Evolutionary conservation across 2,113 vertebrate species (phyloP).

Genomic region (Axis porcinus): DNA sequence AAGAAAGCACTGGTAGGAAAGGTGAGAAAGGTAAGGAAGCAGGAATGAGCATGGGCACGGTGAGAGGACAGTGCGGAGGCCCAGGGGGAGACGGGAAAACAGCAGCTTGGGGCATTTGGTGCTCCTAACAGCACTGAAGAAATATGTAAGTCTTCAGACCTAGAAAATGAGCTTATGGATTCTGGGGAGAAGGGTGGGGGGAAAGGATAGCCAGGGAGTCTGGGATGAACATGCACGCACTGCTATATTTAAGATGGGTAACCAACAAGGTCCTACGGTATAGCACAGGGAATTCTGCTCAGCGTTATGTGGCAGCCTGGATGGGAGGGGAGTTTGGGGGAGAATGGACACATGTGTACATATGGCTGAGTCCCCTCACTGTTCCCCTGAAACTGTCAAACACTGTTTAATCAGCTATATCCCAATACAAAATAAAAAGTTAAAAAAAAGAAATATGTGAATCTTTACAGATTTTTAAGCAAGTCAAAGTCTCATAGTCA

Average conservation of each 20-base stretch:
- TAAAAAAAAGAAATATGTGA: not conserved
- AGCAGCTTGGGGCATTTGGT: not conserved
- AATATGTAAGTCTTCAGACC: not conserved
- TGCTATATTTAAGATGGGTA: not conserved
- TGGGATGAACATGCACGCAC: not conserved
- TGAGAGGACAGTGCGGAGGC: not conserved
- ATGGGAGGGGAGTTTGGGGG: not conserved
- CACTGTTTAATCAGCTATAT: not conserved
- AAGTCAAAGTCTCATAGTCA: not conserved
- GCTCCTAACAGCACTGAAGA: not conserved
- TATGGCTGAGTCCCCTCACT: not conserved
- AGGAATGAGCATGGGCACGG: not conserved
- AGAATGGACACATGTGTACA: not conserved
- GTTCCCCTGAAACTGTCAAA: not conserved
- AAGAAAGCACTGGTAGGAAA: not conserved
- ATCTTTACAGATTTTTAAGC: not conserved
- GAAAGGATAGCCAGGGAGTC: not conserved
- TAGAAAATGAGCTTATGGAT: not conserved
- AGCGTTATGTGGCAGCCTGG: not conserved
- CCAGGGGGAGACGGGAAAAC: not conserved
- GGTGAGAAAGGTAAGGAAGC: not conserved
- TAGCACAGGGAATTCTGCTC: not conserved
- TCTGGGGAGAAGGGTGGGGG: not conserved
- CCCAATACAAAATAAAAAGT: not conserved
- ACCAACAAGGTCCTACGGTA: not conserved